Conservation (phyloP, 2,797 vertebrate genomes). For the Danio albolineatus region DNA sequence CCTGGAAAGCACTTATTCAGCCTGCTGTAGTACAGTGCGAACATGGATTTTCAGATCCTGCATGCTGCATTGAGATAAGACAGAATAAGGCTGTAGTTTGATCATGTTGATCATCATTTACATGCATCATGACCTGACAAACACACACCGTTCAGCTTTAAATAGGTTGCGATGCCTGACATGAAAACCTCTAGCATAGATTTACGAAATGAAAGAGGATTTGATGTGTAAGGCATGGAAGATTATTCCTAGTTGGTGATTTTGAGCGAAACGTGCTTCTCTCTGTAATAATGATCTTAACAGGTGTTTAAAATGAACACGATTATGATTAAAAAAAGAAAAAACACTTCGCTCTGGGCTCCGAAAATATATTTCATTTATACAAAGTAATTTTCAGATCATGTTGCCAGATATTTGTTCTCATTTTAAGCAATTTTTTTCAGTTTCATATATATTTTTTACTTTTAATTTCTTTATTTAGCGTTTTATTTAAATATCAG, state of each 20-base stretch:
- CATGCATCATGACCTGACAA: not conserved
- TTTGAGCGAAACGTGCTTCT: slow-evolving; percentile 67
- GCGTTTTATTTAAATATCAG: no score
- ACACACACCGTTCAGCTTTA: not conserved
- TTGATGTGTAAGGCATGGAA: slow-evolving; percentile 70
- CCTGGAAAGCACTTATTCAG: slow-evolving; percentile 2
- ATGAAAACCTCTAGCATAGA: slow-evolving; percentile 38
- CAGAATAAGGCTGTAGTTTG: slow-evolving; percentile 10
- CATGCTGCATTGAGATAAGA: slow-evolving; percentile 1
- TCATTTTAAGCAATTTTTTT: not conserved
- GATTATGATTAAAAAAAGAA: no score
- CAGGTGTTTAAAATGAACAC: slow-evolving; percentile 48
- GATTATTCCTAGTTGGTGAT: slow-evolving; percentile 66
- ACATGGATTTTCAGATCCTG: not conserved
- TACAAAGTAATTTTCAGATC: no score
- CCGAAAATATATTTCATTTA: no score
- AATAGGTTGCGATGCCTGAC: not conserved
- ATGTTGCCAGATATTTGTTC: no score
- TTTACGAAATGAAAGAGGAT: slow-evolving; percentile 67
- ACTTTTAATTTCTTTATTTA: not conserved
- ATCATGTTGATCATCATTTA: slow-evolving; percentile 22
- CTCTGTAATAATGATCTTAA: slow-evolving; percentile 73
- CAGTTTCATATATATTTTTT: not conserved
- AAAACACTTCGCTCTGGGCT: no score
- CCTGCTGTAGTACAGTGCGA: not conserved